Evolutionary conservation across 2,797 vertebrate species (phyloP).

Genomic region (Phalloptychus januarius): DNA sequence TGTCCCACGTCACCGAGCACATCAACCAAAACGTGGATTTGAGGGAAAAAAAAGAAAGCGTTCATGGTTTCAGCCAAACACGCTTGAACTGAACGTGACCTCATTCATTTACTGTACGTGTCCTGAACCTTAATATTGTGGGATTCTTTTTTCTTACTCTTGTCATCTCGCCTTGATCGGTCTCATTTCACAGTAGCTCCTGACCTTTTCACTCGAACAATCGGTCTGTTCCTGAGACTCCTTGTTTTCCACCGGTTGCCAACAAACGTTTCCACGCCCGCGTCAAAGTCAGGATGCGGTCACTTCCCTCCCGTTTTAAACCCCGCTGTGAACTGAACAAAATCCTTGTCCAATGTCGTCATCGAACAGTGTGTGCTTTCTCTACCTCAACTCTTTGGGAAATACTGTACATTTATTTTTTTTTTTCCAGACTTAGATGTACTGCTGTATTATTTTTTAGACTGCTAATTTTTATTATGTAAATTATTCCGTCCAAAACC

Average conservation of each 20-base stretch:
- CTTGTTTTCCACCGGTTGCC: constrained; percentile 20
- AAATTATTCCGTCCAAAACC: constrained; percentile 40
- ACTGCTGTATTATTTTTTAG: constrained; percentile 61
- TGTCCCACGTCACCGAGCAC: constrained; percentile 48
- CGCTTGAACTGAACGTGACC: constrained; percentile 31
- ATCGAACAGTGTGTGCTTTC: constrained; percentile 67
- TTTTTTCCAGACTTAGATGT: constrained; percentile 46
- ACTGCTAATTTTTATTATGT: constrained; percentile 64
- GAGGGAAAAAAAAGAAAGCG: constrained; percentile 10
- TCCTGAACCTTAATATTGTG: constrained; percentile 38
- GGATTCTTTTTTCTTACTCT: constrained; percentile 29
- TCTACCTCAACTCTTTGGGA: constrained; percentile 78
- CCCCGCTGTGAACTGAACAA: constrained; percentile 36
- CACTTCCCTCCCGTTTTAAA: constrained; percentile 23
- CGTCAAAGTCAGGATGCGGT: constrained; percentile 31
- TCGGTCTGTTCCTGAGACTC: constrained; percentile 20
- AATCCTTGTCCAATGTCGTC: constrained; percentile 50
- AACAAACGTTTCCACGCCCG: constrained; percentile 9
- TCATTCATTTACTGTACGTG: constrained; percentile 9
- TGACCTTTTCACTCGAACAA: constrained; percentile 32
- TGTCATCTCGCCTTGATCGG: constrained; percentile 25
- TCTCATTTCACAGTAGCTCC: constrained; percentile 26
- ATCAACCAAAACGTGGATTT: constrained; percentile 27
- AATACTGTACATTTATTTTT: constrained; percentile 57
- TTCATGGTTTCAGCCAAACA: constrained; percentile 33